Evolutionary conservation across 2,888 invertebrate genomes (phyloP), one percentile per base, ranked within the genome.

Genomic region (Leistus spinibarbis): DNA sequence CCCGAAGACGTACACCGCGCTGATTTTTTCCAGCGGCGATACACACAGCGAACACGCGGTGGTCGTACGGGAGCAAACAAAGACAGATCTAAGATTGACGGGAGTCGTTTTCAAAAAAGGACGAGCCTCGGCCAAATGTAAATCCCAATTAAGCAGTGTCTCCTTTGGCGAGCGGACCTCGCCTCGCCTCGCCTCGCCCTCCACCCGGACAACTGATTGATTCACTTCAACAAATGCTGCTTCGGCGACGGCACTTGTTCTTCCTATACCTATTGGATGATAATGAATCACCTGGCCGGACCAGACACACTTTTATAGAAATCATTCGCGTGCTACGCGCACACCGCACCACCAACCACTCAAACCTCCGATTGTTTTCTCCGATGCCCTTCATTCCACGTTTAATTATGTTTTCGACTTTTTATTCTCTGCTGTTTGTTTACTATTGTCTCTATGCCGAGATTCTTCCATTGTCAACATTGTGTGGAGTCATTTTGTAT

Each of bases 121-220:
- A 83, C 82, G 83, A 82, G 80, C 80, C 81, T 76, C 77, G 80
- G 81, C 80, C 81, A 83, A 83, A 84, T 84, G 84, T 84, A 84
- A 84, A 84, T 84, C 83, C 84, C 84, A 85, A 84, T 85, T 85
- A 85, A 85, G 82, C 81, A 83, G 82, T 81, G 81, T 81, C 82
- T 80, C 79, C 81, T 79, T 40, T 40, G 40, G 40, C 40, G 40
- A 76, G 76, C 79, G 60, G 60, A 19, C 60, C 60, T 22, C 54
- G 54, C 20, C 60, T 60, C 10, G 82, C 82, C 81, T 82, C 82
- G 83, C 83, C 82, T 81, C 80, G 79, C 78, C 77, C 78, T 69
- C 79, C 78, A 81, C 79, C 80, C 81, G 81, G 84, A 84, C 84
- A 85, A 85, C 83, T 85, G 85, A 85, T 85, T 84, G 85, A 85